Evolutionary conservation across 2,797 vertebrate genomes (phyloP).

Genomic region (Pachyuromys duprasi): DNA sequence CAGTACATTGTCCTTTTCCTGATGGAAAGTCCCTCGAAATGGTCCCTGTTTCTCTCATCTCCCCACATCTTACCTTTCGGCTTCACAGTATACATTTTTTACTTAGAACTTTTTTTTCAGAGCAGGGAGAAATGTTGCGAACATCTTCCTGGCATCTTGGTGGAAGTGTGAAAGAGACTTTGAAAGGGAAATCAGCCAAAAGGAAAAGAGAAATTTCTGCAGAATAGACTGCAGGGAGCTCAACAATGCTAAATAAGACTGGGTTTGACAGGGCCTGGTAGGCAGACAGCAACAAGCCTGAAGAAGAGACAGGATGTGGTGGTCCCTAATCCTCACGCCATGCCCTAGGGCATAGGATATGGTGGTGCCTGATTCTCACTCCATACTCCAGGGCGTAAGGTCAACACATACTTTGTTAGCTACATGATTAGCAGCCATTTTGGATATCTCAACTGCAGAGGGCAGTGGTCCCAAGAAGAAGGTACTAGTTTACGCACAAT

Average conservation of each 20-base stretch:
- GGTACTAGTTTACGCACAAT: background rate
- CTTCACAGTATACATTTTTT: background rate
- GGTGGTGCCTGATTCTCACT: background rate
- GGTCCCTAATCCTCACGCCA: background rate
- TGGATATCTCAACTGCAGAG: background rate
- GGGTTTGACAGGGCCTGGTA: background rate
- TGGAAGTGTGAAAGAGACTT: background rate
- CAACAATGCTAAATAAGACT: background rate
- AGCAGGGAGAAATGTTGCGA: background rate
- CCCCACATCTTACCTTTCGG: background rate
- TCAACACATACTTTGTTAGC: background rate
- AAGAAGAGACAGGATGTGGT: background rate
- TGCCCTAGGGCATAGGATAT: background rate
- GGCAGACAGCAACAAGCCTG: background rate
- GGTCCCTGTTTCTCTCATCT: background rate
- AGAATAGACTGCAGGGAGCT: background rate
- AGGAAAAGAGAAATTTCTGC: background rate
- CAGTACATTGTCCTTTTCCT: background rate
- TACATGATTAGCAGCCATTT: background rate
- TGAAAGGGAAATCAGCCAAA: conserved; percentile 14
- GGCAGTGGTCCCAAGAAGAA: background rate
- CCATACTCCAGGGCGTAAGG: background rate
- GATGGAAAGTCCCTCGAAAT: conserved; percentile 13
- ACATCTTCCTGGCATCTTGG: background rate
- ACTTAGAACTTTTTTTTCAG: conserved; percentile 37